Base-by-base conservation (phyloP, 2,888 invertebrate species). In the Epiblema foenella region DNA sequence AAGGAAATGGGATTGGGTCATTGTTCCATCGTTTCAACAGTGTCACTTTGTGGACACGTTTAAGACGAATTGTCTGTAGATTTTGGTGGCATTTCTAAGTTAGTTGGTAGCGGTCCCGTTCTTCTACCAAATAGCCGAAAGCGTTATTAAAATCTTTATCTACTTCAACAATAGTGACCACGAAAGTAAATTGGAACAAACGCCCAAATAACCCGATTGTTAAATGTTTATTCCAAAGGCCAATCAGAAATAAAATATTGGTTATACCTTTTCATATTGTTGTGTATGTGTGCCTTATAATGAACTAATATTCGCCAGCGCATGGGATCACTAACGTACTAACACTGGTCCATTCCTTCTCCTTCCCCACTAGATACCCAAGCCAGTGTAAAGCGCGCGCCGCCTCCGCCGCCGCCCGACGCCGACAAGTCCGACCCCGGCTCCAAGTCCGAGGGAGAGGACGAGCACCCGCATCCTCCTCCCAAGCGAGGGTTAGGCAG, bases 361-460 rank as follows among this genome's bases (percentile, higher is more conserved):
- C 54, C 57, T 71, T 49, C 51, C 51, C 69, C 46, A 59, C 68
- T 52, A 64, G 72, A 72, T 64, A 83, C 84, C 84, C 86, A 85
- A 60, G 78, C 75, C 74, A 79, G 69, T 51, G 79, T 73, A 37
- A 85, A 84, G 77, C 85, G 89, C 15, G 79, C 81, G 66, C 81
- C 83, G 73, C 81, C 83, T 65, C 85, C 83, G 52, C 90, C 91
- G 57, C 90, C 90, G 70, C 90, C 90, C 37, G 93, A 89, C 79
- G 86, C 89, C 66, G 94, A 93, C 77, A 90, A 94, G 76, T 79
- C 85, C 4, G 95, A 95, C 87, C 95, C 96, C 60, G 97, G 97
- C 77, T 96, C 96, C 78, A 97, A 97, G 90, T 97, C 97, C 10
- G 97, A 98, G 91, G 97, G 97, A 73, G 97, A 98, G 90, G 97